Percentiles rank a stretch among this genome's conserved stretches.
Evolutionary conservation across 2,888 invertebrate species (phyloP).

Genomic region (Pristionchus japonicus): DNA sequence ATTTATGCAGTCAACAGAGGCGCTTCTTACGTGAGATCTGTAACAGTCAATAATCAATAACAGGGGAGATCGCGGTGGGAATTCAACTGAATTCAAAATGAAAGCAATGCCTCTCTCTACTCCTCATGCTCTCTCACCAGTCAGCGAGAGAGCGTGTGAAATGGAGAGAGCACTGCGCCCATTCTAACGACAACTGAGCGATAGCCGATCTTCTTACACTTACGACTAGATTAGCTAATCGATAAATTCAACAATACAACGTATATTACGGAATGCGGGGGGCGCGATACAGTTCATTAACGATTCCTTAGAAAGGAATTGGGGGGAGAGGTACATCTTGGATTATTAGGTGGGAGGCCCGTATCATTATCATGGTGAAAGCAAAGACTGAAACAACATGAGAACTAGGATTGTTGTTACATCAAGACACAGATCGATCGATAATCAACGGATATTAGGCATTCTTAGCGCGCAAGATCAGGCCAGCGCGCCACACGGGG

Average conservation of each 20-base stretch:
- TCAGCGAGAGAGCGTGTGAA: too few species aligned
- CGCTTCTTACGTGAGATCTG: background rate
- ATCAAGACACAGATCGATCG: background rate
- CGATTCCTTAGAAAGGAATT: background rate
- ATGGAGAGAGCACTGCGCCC: too few species aligned
- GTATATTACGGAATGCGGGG: background rate
- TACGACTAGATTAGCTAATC: background rate
- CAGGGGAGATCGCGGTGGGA: background rate
- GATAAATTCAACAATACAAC: conserved; percentile 9
- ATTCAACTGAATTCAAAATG: background rate
- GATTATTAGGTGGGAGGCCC: background rate
- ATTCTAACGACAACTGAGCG: too few species aligned
- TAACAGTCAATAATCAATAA: background rate
- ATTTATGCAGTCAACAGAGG: background rate
- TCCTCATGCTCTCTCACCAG: too few species aligned
- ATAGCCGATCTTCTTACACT: background rate
- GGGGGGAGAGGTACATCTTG: background rate
- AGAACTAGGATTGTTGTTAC: background rate
- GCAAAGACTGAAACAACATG: background rate
- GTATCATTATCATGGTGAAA: background rate
- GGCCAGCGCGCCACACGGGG: background rate
- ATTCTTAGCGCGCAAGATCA: background rate
- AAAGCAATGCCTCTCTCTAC: too few species aligned
- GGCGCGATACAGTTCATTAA: too few species aligned
- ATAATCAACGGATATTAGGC: background rate